phyloP scores from a whole-genome alignment of 2,888 invertebrate species.

The Dynastes maya region DNA sequence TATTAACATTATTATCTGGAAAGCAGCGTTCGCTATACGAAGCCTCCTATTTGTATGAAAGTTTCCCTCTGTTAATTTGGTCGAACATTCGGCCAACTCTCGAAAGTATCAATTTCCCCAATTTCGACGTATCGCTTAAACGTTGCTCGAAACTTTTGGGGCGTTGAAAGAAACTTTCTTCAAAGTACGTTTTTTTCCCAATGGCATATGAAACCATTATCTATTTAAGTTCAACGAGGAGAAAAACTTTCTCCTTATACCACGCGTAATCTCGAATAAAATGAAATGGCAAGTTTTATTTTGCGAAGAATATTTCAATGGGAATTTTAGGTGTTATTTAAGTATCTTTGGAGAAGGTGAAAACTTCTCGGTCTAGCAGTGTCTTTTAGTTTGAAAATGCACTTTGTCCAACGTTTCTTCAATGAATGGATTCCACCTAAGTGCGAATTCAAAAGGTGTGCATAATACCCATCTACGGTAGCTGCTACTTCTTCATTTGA shows the following conservation, averaged over 20 bases:
- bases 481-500: too few relatives aligned
- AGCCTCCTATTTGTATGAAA: conserved; percentile 11
- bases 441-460: too few relatives aligned
- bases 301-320: too few relatives aligned
- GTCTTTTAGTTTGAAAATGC: too few relatives aligned
- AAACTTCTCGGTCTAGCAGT: too few relatives aligned
- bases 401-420: too few relatives aligned
- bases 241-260: conserved; percentile 8
- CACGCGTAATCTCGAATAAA: neutral
- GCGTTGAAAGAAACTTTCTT: conserved; percentile 6
- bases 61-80: conserved; percentile 7
- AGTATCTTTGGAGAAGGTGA: too few relatives aligned
- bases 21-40: neutral
- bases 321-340: too few relatives aligned
- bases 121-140: conserved; percentile 12
- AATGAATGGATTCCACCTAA: too few relatives aligned
- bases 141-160: neutral
- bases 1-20: conserved; percentile 8
- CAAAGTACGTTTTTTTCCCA: neutral
- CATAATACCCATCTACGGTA: too few relatives aligned
- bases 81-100: neutral
- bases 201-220: conserved; percentile 14
- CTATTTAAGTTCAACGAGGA: conserved; percentile 2
- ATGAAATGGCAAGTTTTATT: neutral
- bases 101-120: conserved; percentile 32